Evolutionary conservation across 2,888 invertebrate genomes (phyloP), one percentile per base, ranked within the genome.

Genomic region (Mantis religiosa): DNA sequence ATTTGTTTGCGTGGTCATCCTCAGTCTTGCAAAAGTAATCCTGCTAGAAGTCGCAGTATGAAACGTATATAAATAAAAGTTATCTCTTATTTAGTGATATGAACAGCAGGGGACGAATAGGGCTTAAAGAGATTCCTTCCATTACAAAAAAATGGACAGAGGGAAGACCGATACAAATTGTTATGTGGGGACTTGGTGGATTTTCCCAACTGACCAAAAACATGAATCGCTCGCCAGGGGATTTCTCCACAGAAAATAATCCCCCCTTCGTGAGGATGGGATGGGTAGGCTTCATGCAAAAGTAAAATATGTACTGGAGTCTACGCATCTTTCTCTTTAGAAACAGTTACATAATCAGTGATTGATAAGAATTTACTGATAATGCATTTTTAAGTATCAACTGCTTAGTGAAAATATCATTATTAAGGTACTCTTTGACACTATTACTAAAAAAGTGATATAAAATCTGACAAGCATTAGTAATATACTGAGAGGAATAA

Each of bases 191-290:
- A 85, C 85, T 47, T 85, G 54, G 54, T 71, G 47, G n/a, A 41
- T 85, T 27, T 85, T 47, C 20, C 47, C 85, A 85, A 85, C 85
- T 85, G 85, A 85, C 85, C 86, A 54, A 86, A 86, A 86, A 86
- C 86, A 86, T 86, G 86, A 71, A 86, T 81, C 15, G 54, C 54
- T 71, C 86, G 28, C 86, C 28, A 86, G 28, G 81, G 86, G 86
- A 86, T 81, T 86, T 86, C 30, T 71, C 54, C 54, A 20, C 54
- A 71, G 81, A 28, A 86, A 86, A 86, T 86, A 86, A 86, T 86
- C 81, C 28, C 30, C n/a, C 86, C 54, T 71, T 25, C 28, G 81
- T 47, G 81, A 71, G 86, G 20, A 54, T n/a, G 30, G 86, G 54
- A 20, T 20, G 20, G 54, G 54, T 25, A 71, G 15, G 25, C 2